phyloP scores from a whole-genome alignment of 2,888 invertebrate species.

The Campaea margaritaria region DNA sequence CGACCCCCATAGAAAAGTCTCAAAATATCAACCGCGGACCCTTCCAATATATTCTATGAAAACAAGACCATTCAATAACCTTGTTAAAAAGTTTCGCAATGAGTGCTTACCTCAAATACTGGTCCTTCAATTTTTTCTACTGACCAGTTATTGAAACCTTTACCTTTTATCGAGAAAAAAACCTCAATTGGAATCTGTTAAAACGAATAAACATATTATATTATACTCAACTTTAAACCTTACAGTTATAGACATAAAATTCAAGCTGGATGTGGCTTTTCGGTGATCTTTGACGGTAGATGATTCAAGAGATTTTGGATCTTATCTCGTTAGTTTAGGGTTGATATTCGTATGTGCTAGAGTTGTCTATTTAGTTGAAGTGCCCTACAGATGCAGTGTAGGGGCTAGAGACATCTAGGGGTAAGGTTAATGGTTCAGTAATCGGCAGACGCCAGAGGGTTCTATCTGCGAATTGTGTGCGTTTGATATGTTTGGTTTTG shows the following conservation, averaged over 20 bases:
- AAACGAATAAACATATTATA: slow-evolving; percentile 40
- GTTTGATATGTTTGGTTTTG: slow-evolving; percentile 68
- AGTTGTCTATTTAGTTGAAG: slow-evolving; percentile 49
- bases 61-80: slow-evolving; percentile 43
- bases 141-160: slow-evolving; percentile 70
- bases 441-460: slow-evolving; percentile 68
- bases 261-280: background rate
- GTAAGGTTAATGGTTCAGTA: slow-evolving; percentile 76
- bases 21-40: slow-evolving; percentile 31
- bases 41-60: slow-evolving; percentile 31
- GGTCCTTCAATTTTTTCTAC: slow-evolving; percentile 42
- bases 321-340: slow-evolving; percentile 39
- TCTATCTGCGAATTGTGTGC: slow-evolving; percentile 45
- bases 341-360: slow-evolving; percentile 39
- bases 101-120: slow-evolving; percentile 35
- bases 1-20: no score
- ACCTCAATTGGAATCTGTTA: slow-evolving; percentile 56
- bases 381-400: slow-evolving; percentile 43
- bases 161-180: slow-evolving; percentile 60
- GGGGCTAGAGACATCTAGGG: slow-evolving; percentile 33
- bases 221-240: background rate
- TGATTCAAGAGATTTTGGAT: slow-evolving; percentile 8
- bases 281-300: slow-evolving; percentile 4
- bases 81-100: slow-evolving; percentile 44
- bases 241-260: background rate